Base-by-base conservation (phyloP, 2,113 vertebrate species). In the Enhydra lutris region DNA sequence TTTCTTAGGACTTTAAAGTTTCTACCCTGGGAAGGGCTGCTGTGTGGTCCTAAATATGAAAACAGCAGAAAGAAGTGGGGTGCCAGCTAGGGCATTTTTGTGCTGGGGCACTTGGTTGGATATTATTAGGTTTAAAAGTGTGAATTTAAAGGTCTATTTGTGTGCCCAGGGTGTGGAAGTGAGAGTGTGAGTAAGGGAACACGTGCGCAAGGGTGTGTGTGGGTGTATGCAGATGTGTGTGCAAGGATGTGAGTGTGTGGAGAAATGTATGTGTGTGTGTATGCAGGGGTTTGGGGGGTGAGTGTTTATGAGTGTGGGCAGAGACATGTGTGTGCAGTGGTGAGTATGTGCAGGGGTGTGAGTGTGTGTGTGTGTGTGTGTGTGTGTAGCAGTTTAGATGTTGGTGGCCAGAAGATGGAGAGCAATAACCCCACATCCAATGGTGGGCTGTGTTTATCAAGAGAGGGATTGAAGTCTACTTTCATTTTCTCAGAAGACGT, bases 401-500 rank as follows among this genome's bases (percentile, higher is more conserved):
- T 50, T n/a, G 23, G 21, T 78, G 31, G 34, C 52, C 50, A 82
- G 71, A 76, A 17, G 50, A 29, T 65, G 21, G 36, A 93, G 29
- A 45, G 50, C 61, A 91, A 42, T 83, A 57, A 61, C 65, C 17
- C 39, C 14, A 5, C 1, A 1, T 55, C 42, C 15, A 47, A 23
- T 0, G 0, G 3, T 45, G 45, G 24, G 29, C 45, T 81, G n/a
- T 47, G 52, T 50, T 91, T 89, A 50, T 59, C 17, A 18, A 83
- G 90, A 18, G 4, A 36, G 15, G 20, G 5, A 65, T 6, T n/a
- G 11, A 50, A 78, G 81, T 47, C 59, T 39, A 69, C 92, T 97
- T 97, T 93, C 65, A 74, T 91, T 88, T 94, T 92, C 76, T 96
- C 71, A 81, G 91, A 85, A 74, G 80, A 20, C 12, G 0, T n/a